Evolutionary conservation across 1,140 invertebrate species (phyloP), one percentile per base, ranked within the genome.

Genomic region (Vanessa atalanta): DNA sequence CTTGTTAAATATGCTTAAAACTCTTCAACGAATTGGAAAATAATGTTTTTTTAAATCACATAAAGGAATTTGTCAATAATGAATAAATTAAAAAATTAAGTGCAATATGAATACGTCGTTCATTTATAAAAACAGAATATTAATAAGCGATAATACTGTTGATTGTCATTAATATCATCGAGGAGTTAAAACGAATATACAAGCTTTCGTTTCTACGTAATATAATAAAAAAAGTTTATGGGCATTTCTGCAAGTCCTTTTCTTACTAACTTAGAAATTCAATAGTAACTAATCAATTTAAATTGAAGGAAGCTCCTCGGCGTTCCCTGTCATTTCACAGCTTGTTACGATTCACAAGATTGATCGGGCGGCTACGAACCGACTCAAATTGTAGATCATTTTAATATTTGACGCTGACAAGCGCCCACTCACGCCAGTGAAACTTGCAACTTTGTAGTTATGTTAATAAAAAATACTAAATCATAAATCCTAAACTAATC

Each of bases 301-400:
- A 26, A 9, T 37, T 3, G 37, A 68, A 68, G 50, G 57, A 63
- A 16, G 57, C 77, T 86, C 81, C 51, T 75, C 60, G 9, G 23
- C 37, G 69, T 76, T 72, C 60, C 3, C 60, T 81, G 73, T 78
- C 57, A 61, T 26, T 78, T 75, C 75, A 79, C 72, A 77, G 74
- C 78, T 77, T 86, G 83, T 83, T 80, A 83, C 80, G 83, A 82
- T 82, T 74, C 76, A 67, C 80, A 82, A 87, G 88, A 90, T 88
- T 87, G 86, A 89, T 88, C 76, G 86, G 70, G 75, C 15, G 55
- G 57, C 67, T 81, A 80, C 80, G 82, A 78, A 80, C 75, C 76
- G 78, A 79, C 83, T 85, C 86, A 87, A 88, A 89, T 89, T 90
- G 85, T 82, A 67, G 73, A 79, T 88, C 84, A 85, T 89, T 86